Evolutionary conservation across 37 sponge, comb jelly and placozoan genomes (phyloP), one percentile per base, ranked within the genome.

Genomic region (Cladorhizidae sp.): DNA sequence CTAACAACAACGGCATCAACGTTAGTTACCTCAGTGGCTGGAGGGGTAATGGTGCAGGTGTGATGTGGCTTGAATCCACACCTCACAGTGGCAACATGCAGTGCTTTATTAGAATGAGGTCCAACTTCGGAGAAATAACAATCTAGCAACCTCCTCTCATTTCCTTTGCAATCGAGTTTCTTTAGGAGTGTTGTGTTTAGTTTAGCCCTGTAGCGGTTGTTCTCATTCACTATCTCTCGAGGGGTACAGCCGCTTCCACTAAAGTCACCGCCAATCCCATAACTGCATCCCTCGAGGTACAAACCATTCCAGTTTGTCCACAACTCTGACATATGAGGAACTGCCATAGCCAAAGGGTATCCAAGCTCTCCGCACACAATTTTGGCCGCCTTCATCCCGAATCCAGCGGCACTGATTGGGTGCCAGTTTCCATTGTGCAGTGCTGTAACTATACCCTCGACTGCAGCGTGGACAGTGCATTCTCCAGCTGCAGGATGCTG

Each of bases 361-460:
- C 94, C 94, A 23, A 93, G 64, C 73, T 89, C 73, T 25, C 80
- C 84, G 42, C 94, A 93, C 18, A 80, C 86, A 12, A 89, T 77
- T 12, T 49, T 45, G 23, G 90, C 83, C 1, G 42, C 68, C 0
- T 85, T 71, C n/a, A 36, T 18, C 33, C 50, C 72, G 80, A 81
- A 93, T 3, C 72, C 76, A 23, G 64, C 70, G 11, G 73, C 74
- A 35, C 82, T 54, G 23, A 93, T 67, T 15, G 90, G 74, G 5
- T 26, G 9, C 94, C 94, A 93, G 54, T 58, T 29, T 0, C 64
- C 67, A 37, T 74, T 63, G 35, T 74, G 58, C 3, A 51, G 33
- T 0, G 51, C 87, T 41, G 83, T 63, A 3, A 89, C 84, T 3
- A 89, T 80, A 1, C 94, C 94, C 49, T 77, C 51, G 12, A 86